These are phyloP conservation scores for Centruroides vittatus DNA, from an alignment of 1,140 invertebrate species.

Conservation along the genomic window DNA sequence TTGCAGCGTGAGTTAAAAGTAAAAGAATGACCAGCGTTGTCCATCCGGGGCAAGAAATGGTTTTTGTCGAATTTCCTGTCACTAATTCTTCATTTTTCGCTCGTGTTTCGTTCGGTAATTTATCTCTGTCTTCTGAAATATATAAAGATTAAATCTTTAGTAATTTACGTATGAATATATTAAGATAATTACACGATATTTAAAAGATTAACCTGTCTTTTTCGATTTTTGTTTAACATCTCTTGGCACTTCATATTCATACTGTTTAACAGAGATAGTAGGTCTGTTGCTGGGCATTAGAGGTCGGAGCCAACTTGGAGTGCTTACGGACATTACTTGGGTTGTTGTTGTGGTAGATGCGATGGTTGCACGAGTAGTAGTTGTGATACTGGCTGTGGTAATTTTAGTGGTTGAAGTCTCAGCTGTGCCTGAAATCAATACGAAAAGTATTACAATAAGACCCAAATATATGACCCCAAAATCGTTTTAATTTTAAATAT, in stretches of 20 bases:
- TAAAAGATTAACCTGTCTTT: constrained; percentile 5
- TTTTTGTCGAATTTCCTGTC: constrained; percentile 21
- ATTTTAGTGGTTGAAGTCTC: not conserved
- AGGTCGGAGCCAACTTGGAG: constrained; percentile 3
- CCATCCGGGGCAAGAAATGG: too few relatives aligned
- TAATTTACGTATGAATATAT: too few relatives aligned
- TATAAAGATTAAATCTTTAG: constrained; percentile 10
- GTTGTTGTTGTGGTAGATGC: not conserved
- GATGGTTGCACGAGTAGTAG: not conserved
- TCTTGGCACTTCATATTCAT: too few relatives aligned
- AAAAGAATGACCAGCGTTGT: too few relatives aligned
- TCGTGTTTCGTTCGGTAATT: constrained; percentile 68
- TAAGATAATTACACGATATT: too few relatives aligned
- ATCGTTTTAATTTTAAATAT: too few relatives aligned
- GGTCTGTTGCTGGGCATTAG: constrained; percentile 5
- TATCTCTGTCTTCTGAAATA: constrained; percentile 63
- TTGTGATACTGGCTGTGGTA: not conserved
- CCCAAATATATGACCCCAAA: too few relatives aligned
- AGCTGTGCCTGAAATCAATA: too few relatives aligned
- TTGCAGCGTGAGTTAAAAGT: too few relatives aligned
- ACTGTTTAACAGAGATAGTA: too few relatives aligned
- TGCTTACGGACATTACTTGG: not conserved
- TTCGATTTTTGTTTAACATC: not conserved
- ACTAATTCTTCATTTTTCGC: constrained; percentile 83
- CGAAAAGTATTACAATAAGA: too few relatives aligned